phyloP scores from a whole-genome alignment of 2,888 invertebrate genomes.

The Caenorhabditis sp. region DNA sequence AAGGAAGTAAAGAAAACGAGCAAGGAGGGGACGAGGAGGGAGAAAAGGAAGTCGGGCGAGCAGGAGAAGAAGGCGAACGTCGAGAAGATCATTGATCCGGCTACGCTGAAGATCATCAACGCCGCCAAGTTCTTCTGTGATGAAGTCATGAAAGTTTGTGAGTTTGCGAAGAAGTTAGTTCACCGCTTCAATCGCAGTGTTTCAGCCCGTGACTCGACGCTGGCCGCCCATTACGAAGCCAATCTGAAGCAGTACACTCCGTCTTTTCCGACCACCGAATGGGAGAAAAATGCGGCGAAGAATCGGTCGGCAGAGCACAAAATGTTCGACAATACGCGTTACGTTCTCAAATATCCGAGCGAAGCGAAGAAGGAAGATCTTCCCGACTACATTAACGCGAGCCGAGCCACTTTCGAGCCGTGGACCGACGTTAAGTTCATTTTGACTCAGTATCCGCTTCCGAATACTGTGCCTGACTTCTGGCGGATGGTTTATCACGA shows the following conservation, averaged over 20 bases:
- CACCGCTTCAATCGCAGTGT: neutral
- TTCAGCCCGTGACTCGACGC: neutral
- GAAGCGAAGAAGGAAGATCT: neutral
- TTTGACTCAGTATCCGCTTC: neutral
- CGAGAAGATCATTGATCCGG: neutral
- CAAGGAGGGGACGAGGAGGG: neutral
- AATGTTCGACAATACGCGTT: neutral
- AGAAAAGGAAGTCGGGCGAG: neutral
- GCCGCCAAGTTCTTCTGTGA: too few relatives aligned
- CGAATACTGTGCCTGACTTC: neutral
- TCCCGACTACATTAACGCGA: conserved; percentile 2
- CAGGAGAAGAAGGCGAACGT: neutral
- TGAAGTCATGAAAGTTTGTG: too few relatives aligned
- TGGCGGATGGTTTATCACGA: neutral
- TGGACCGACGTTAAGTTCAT: neutral
- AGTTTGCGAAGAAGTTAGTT: neutral
- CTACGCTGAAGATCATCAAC: neutral
- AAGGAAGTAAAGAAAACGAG: neutral
- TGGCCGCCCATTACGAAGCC: neutral
- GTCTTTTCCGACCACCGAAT: neutral
- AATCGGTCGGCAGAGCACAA: neutral
- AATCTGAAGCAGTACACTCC: neutral
- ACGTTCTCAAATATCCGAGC: too few relatives aligned
- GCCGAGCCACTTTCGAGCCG: neutral
- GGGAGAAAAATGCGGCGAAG: neutral